Evolutionary conservation across 2,888 invertebrate genomes (phyloP), one percentile per base, ranked within the genome.

Genomic region (Ceratothoa steindachneri): DNA sequence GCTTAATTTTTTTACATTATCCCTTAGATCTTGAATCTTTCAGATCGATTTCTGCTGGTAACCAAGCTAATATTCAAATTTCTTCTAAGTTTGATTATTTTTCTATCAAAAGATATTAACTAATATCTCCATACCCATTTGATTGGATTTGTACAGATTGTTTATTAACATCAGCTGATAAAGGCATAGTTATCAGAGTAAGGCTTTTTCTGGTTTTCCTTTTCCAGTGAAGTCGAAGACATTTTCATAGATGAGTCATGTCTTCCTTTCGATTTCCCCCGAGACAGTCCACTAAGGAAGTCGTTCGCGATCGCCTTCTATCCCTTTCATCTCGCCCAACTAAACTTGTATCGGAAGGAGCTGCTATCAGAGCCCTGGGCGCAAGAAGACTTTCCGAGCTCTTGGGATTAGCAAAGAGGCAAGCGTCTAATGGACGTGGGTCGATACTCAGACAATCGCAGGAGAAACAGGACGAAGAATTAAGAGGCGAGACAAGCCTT

Each of bases 361-460:
- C 75, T 31, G 74, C 74, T 28, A 72, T 72, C n/a, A 76, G 76
- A 53, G 76, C 70, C 30, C 76, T 72, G 22, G 74, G 70, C 28
- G 79, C 76, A 31, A 79, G 64, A 19, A 79, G 71, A 22, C 75
- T 76, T 55, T 79, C 79, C 19, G 79, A 72, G 69, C 79, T 79
- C 74, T 79, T 79, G 64, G 79, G 79, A 52, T 79, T 79, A 71
- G 75, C 70, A 69, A 79, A 79, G 29, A 79, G 69, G 67, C 79
- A 79, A 41, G 76, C 74, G 31, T 79, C 74, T 19, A 79, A 69
- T 24, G 74, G 74, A n/a, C 70, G 64, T 19, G 73, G 76, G 29
- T 76, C 76, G 19, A 72, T 41, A 27, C 69, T 75, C 27, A 79
- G 67, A 66, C 79, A 79, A 30, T 79, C 79, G 28, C 79, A 79